Conservation (phyloP, 2,888 invertebrate species). For the Ormyrus rosae region DNA sequence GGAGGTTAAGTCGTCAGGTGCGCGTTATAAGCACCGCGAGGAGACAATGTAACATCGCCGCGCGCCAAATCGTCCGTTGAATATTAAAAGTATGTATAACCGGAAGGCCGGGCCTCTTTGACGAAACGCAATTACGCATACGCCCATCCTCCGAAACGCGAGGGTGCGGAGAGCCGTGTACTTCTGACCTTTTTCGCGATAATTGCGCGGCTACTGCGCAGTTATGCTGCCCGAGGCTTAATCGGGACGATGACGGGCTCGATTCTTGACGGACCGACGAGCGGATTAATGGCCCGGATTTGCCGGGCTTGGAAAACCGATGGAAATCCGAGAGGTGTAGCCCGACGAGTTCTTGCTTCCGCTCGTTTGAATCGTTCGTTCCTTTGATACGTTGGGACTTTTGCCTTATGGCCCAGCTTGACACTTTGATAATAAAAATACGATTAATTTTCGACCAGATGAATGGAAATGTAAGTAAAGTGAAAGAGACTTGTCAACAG, state of each 20-base stretch:
- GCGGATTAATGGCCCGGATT: too few relatives aligned
- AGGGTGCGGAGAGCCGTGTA: neutral
- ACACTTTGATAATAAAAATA: too few relatives aligned
- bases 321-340: too few relatives aligned
- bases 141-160: neutral
- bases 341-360: too few relatives aligned
- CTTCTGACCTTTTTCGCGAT: neutral
- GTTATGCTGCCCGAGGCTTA: neutral
- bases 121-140: conserved; percentile 14
- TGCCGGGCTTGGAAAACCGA: too few relatives aligned
- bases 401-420: too few relatives aligned
- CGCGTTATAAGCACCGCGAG: neutral
- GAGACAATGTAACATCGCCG: neutral
- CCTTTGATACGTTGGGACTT: too few relatives aligned
- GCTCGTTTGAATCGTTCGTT: too few relatives aligned
- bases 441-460: too few relatives aligned
- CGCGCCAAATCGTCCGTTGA: conserved; percentile 42
- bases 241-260: neutral
- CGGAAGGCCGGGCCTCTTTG: conserved; percentile 20
- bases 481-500: too few relatives aligned
- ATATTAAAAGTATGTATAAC: conserved; percentile 32
- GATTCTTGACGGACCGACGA: too few relatives aligned
- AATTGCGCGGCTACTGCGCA: conserved; percentile 2
- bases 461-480: too few relatives aligned
- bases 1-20: conserved; percentile 1